phyloP scores from a whole-genome alignment of 92 coral and sea anemone genomes.

The Phenganax marumi region DNA sequence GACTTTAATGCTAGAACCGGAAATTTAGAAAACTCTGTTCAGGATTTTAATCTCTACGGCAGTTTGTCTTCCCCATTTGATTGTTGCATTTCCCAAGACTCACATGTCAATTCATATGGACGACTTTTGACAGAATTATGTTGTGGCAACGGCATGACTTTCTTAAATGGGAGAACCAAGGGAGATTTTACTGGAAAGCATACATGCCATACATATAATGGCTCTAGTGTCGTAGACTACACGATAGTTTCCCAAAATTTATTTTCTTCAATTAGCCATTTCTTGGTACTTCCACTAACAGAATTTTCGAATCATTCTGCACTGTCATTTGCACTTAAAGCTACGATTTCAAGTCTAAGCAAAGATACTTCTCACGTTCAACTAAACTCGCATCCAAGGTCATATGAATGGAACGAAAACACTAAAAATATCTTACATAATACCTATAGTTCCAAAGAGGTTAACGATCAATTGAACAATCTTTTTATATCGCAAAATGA shows the following conservation, averaged over 20 bases:
- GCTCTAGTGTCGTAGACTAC: constrained; percentile 59
- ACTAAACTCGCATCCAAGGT: neutral
- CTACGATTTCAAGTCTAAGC: neutral
- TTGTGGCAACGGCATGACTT: constrained; percentile 35
- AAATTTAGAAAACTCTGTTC: no score
- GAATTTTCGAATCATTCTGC: neutral
- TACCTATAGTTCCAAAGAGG: no score
- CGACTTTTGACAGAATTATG: constrained; percentile 24
- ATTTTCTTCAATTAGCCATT: neutral
- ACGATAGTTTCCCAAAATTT: neutral
- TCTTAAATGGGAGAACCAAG: constrained; percentile 46
- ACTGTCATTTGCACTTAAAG: neutral
- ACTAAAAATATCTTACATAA: no score
- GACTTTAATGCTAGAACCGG: no score
- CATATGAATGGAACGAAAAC: neutral
- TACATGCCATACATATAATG: constrained; percentile 54
- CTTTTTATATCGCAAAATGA: no score
- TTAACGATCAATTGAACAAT: no score
- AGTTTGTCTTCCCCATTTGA: neutral
- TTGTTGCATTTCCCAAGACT: neutral
- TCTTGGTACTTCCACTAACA: neutral
- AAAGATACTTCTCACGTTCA: neutral
- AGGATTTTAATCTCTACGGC: no score
- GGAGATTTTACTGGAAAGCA: constrained; percentile 50
- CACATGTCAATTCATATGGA: constrained; percentile 30